Base-by-base conservation (phyloP, 2,888 invertebrate genomes). In the Sialis fuliginosa region DNA sequence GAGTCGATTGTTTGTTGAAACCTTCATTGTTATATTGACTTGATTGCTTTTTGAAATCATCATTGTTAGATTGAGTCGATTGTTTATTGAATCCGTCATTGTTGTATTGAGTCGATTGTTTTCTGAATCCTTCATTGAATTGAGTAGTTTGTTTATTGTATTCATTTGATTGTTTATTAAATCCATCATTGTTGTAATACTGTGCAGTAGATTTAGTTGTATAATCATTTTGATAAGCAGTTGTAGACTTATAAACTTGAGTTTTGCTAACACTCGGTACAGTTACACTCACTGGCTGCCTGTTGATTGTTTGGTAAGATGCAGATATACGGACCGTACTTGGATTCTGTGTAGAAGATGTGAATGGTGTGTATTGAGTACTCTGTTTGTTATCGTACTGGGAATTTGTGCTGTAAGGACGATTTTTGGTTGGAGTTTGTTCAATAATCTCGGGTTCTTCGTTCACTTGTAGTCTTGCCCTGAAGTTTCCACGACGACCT, bases 61-160 rank as follows among this genome's bases (percentile, higher is more conserved):
- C 58, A 56, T 5, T 52, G 54, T 12, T 58, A 55, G 50, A 61
- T 60, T 6, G 56, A 58, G n/a, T 57, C 52, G 48, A 61, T 60
- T 5, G 60, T 60, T 65, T 6, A 60, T 62, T 1, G 61, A 60
- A 48, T 52, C 56, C 45, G 51, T 52, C 47, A 52, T 50, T 12
- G 42, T 55, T 55, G 37, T 50, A 52, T 32, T 53, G 51, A 5
- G 53, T 52, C 6, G 55, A 50, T 32, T 50, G 48, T 48, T 55
- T 54, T 37, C 54, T 50, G 44, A 48, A 51, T 12, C 32, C 31
- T 42, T 49, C 46, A 34, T 56, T 56, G 8, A 52, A 48, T 5
- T 56, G 54, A 48, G 56, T 56, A 10, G 59, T 56, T 9, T 55
- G 54, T 50, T 59, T 59, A 39, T 59, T 60, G 37, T 47, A 49